phyloP scores from a whole-genome alignment of 2,113 vertebrate genomes.

The Dendropsophus ebraccatus region DNA sequence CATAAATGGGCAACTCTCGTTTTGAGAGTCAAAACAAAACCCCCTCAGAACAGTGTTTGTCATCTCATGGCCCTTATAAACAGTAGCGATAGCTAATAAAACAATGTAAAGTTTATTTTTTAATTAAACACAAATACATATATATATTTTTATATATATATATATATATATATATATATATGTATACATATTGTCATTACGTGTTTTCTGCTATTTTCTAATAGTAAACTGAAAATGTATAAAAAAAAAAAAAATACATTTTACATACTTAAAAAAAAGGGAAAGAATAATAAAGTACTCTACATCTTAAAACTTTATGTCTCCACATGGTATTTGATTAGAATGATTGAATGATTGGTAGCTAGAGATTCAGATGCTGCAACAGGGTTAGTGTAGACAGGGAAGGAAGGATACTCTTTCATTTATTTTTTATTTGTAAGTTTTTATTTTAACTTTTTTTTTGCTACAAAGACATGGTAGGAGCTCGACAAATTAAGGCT shows the following conservation, averaged over 20 bases:
- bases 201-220: background rate
- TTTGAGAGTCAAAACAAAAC: constrained; percentile 5
- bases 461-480: too few species aligned
- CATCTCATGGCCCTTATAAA: background rate
- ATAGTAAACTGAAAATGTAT: background rate
- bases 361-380: too few species aligned
- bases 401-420: too few species aligned
- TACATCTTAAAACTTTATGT: background rate
- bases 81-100: background rate
- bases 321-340: too few species aligned
- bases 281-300: background rate
- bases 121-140: too few species aligned
- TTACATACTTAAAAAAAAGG: background rate
- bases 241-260: background rate
- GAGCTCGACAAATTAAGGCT: background rate
- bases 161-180: too few species aligned
- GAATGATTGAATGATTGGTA: background rate
- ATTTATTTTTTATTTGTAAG: too few species aligned
- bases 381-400: too few species aligned
- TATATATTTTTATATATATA: too few species aligned
- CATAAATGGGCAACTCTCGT: background rate
- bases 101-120: too few species aligned
- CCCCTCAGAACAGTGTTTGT: background rate
- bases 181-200: background rate
- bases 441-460: too few species aligned